Percentiles rank a stretch among this genome's conserved stretches.
Evolutionary conservation across 2,888 invertebrate genomes (phyloP).

Genomic region (Crematogaster levior): DNA sequence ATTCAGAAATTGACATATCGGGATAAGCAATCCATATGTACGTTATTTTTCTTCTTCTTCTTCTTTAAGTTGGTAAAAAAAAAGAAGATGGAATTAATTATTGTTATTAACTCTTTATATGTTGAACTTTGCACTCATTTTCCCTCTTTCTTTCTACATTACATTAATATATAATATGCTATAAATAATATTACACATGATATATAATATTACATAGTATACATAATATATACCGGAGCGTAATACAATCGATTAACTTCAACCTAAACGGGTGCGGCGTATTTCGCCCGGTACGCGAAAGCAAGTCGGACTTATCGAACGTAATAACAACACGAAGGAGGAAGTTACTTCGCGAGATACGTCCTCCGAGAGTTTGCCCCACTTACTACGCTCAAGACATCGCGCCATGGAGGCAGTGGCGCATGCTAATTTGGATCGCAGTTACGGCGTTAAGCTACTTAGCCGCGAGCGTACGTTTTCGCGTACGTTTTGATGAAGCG

Average conservation of each 20-base stretch:
- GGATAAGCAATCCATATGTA: neutral
- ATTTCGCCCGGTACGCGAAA: constrained; percentile 15
- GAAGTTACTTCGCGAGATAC: constrained; percentile 46
- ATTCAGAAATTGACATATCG: neutral
- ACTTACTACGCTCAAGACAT: constrained; percentile 45
- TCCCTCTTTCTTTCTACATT: neutral
- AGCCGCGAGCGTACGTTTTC: constrained; percentile 43
- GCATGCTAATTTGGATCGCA: constrained; percentile 50
- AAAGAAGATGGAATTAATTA: too few species aligned
- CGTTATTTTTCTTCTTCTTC: neutral
- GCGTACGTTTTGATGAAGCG: neutral
- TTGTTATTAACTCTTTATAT: neutral
- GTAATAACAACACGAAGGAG: constrained; percentile 35
- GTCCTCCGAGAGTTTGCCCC: constrained; percentile 45
- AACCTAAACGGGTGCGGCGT: neutral
- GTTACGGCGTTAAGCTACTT: constrained; percentile 52
- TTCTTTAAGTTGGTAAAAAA: too few species aligned
- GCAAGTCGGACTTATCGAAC: constrained; percentile 42
- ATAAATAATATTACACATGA: neutral
- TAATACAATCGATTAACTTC: neutral
- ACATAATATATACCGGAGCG: neutral
- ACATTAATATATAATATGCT: neutral
- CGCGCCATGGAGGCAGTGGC: constrained; percentile 9
- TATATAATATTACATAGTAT: too few species aligned
- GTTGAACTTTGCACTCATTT: neutral